phyloP scores from a whole-genome alignment of 2,797 vertebrate species.

The Catamblyrhynchus diadema region DNA sequence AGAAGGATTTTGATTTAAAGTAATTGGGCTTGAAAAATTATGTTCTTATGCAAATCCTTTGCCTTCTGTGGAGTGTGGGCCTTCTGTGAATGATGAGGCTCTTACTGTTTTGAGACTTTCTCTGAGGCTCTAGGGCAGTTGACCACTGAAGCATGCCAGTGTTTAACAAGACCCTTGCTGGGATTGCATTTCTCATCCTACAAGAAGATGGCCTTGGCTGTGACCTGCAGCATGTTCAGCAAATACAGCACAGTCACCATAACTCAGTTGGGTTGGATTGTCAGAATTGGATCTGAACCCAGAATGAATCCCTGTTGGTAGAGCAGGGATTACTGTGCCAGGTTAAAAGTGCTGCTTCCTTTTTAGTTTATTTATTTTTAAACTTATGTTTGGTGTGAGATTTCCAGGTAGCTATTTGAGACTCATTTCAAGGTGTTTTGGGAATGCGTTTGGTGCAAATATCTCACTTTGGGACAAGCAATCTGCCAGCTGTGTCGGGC shows the following conservation, averaged over 20 bases:
- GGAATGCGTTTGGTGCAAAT: neutral
- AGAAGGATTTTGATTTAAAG: neutral
- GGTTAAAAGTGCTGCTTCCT: neutral
- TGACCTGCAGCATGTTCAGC: neutral
- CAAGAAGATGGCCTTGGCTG: neutral
- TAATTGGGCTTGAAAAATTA: neutral
- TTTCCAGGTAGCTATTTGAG: neutral
- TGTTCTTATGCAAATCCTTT: neutral
- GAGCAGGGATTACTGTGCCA: neutral
- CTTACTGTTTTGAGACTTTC: neutral
- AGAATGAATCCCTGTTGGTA: neutral
- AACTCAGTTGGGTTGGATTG: neutral
- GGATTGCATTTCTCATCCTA: neutral
- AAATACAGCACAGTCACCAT: neutral
- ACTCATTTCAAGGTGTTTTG: neutral
- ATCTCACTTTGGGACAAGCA: neutral
- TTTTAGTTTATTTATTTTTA: neutral
- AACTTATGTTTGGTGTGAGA: neutral
- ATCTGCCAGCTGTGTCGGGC: rapidly evolving
- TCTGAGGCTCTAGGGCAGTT: neutral
- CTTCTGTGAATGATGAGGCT: neutral
- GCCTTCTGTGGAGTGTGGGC: neutral
- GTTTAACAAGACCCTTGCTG: neutral
- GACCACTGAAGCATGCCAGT: neutral
- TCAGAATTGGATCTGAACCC: neutral